Percentiles rank a stretch among this genome's conserved stretches.
phyloP scores from a whole-genome alignment of 2,113 vertebrate genomes.

The Panthera leo region DNA sequence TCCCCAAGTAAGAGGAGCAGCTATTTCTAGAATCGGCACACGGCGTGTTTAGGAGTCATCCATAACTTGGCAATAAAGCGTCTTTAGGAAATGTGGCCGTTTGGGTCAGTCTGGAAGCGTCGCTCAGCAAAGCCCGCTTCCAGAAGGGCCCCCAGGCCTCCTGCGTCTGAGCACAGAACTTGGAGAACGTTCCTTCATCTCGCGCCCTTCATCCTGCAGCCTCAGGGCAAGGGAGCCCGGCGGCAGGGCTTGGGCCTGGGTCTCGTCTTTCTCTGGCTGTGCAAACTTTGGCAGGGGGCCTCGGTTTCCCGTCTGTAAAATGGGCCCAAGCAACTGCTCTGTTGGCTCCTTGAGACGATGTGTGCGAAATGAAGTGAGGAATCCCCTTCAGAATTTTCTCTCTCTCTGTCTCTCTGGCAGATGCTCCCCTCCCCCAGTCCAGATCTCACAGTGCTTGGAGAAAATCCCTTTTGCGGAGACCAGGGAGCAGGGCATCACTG shows the following conservation, averaged over 20 bases:
- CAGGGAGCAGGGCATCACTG: neutral
- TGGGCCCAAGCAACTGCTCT: neutral
- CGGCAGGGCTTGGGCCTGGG: neutral
- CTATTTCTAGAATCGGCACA: neutral
- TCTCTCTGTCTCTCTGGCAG: neutral
- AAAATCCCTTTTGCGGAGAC: neutral
- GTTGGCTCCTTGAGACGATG: neutral
- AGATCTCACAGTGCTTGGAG: neutral
- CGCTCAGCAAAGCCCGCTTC: neutral
- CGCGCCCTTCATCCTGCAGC: neutral
- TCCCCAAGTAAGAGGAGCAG: neutral
- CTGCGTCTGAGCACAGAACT: neutral
- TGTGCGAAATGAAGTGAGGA: neutral
- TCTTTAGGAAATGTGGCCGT: neutral
- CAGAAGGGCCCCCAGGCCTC: neutral
- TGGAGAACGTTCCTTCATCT: neutral
- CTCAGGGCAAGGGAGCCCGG: neutral
- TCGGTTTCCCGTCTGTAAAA: neutral
- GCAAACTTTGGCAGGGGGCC: too few relatives aligned
- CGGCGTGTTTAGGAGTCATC: rapidly evolving
- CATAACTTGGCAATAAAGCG: neutral
- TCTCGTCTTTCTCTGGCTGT: neutral
- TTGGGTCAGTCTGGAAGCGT: neutral
- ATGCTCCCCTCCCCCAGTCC: neutral
- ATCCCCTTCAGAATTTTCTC: neutral